Evolutionary conservation across 2,113 vertebrate species (phyloP).

Genomic region (Tyrannus savana): DNA sequence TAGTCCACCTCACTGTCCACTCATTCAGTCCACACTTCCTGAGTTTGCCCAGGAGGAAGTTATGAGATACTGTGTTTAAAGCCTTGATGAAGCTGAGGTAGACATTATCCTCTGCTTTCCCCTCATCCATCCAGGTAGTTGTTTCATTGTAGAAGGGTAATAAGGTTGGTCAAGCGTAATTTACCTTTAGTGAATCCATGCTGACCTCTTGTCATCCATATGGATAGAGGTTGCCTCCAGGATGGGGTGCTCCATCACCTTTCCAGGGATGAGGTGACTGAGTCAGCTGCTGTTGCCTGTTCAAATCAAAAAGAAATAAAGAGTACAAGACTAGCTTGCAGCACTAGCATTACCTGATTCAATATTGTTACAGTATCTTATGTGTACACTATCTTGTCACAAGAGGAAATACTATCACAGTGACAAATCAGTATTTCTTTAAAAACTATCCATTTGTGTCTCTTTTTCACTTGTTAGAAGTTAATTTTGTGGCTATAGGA

Average conservation of each 20-base stretch:
- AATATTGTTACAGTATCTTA: neutral
- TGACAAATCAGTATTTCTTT: neutral
- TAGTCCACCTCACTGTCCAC: neutral
- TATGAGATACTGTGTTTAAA: neutral
- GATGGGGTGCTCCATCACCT: neutral
- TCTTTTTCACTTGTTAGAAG: neutral
- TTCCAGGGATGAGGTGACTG: neutral
- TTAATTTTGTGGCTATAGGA: constrained; percentile 10
- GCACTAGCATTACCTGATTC: neutral
- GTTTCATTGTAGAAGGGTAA: neutral
- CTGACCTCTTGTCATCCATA: neutral
- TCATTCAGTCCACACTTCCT: neutral
- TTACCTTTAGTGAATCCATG: neutral
- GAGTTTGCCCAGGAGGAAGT: neutral
- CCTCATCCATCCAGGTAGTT: neutral
- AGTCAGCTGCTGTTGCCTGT: neutral
- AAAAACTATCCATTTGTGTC: neutral
- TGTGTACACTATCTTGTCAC: neutral
- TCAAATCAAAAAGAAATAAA: neutral
- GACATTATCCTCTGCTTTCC: neutral
- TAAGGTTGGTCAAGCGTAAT: neutral
- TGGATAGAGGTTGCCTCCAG: neutral
- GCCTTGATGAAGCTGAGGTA: neutral
- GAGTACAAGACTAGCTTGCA: neutral
- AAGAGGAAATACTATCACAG: neutral